Conservation (phyloP, 1,140 invertebrate genomes). For the Hylyphantes graminicola region DNA sequence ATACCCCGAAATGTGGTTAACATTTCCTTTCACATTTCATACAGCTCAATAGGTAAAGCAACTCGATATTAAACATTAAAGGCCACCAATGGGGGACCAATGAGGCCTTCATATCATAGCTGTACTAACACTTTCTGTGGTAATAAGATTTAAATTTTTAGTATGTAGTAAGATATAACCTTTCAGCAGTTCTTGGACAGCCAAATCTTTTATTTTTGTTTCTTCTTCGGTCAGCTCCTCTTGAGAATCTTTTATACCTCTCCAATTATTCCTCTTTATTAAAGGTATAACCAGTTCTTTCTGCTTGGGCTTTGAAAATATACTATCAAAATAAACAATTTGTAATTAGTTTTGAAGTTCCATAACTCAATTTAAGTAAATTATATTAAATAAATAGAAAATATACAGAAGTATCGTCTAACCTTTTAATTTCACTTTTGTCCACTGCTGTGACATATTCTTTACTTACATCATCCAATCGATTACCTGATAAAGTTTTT, state of each 20-base stretch:
- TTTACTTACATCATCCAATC: constrained; percentile 38
- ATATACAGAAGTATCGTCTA: neutral
- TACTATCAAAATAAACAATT: constrained; percentile 60
- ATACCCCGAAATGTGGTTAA: no score
- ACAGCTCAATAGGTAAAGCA: no score
- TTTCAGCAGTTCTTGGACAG: constrained; percentile 51
- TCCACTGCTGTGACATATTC: constrained; percentile 61
- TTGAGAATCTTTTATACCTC: constrained; percentile 30
- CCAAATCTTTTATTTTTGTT: constrained; percentile 61
- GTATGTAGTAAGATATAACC: constrained; percentile 34
- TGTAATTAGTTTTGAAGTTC: neutral
- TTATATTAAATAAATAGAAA: neutral
- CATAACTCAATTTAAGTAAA: constrained; percentile 7
- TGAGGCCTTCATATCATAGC: no score
- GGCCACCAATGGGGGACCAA: no score
- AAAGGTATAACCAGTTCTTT: constrained; percentile 69
- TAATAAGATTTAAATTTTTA: no score
- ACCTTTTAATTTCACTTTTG: constrained; percentile 51
- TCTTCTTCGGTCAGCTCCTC: constrained; percentile 27
- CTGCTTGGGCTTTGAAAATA: constrained; percentile 64
- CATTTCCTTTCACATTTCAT: no score
- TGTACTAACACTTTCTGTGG: no score
- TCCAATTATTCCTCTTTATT: constrained; percentile 67
- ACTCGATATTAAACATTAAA: no score
- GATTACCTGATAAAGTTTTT: constrained; percentile 15